Percentiles rank a stretch among this genome's conserved stretches.
Conservation (phyloP, 2,113 vertebrate genomes). For the Canis aureus region DNA sequence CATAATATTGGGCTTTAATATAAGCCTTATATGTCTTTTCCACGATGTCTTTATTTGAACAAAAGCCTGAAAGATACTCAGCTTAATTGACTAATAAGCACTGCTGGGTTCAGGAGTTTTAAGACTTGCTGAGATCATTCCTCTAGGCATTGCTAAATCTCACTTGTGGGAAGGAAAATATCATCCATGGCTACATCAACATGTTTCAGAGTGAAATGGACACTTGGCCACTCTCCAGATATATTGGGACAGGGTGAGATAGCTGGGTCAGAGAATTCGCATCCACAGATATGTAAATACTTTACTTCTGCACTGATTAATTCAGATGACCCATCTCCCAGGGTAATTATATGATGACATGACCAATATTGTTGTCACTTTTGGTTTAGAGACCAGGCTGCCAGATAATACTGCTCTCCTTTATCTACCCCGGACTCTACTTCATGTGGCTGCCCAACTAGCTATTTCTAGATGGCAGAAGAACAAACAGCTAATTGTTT, state of each 20-base stretch:
- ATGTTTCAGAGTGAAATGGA: conserved; percentile 10
- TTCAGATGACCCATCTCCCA: not conserved
- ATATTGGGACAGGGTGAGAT: not conserved
- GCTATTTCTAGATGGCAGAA: conserved; percentile 29
- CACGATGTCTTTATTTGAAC: conserved; percentile 9
- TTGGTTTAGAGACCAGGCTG: conserved; percentile 26
- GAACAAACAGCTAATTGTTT: conserved; percentile 35
- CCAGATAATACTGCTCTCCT: not conserved
- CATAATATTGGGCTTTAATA: not conserved
- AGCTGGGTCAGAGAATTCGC: not conserved
- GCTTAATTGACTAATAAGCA: not conserved
- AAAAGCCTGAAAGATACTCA: not conserved
- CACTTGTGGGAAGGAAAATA: not conserved
- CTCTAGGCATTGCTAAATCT: not conserved
- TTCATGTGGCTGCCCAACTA: not conserved
- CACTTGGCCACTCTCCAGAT: not conserved
- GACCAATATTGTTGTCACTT: not conserved
- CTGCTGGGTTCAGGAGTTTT: not conserved
- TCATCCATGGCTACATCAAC: not conserved
- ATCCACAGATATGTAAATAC: not conserved
- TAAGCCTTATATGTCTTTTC: not conserved
- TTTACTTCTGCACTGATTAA: not conserved
- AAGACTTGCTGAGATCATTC: not conserved
- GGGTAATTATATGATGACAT: not conserved
- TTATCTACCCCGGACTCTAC: not conserved